These are phyloP conservation scores for Pseudopipra pipra DNA, from an alignment of 2,113 vertebrate genomes.

Conservation along the genomic window DNA sequence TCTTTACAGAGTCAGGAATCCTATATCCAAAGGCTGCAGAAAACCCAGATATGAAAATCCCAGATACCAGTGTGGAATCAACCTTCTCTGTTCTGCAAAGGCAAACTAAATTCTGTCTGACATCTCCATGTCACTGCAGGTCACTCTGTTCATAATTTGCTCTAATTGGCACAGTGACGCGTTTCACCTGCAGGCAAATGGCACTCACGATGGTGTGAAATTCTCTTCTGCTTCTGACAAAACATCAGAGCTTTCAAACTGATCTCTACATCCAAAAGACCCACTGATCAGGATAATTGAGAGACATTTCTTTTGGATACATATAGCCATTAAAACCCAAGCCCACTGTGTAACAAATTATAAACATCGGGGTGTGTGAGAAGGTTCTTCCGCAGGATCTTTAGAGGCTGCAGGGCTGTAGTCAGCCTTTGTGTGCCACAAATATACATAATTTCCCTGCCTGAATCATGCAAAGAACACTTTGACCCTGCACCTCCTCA, in stretches of 20 bases:
- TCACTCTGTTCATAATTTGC: neutral
- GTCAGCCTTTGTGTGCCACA: neutral
- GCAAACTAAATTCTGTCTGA: neutral
- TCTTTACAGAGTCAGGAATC: neutral
- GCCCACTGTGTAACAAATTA: neutral
- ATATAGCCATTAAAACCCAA: neutral
- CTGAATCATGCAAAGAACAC: neutral
- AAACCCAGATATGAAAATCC: neutral
- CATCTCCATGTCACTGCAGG: neutral
- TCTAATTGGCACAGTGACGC: neutral
- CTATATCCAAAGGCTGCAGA: neutral
- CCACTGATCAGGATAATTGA: neutral
- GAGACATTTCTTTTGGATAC: neutral
- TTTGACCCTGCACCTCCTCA: neutral
- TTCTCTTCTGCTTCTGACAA: neutral
- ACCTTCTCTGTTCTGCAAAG: neutral
- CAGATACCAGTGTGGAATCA: neutral
- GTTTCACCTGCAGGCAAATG: constrained; percentile 5
- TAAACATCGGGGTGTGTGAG: fast-evolving
- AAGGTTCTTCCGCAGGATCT: neutral
- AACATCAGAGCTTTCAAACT: neutral
- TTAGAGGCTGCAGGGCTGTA: neutral
- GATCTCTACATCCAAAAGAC: neutral
- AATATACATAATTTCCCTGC: neutral
- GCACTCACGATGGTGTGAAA: neutral